Base-by-base conservation (phyloP, 2,797 vertebrate species). In the Denticeps clupeoides region DNA sequence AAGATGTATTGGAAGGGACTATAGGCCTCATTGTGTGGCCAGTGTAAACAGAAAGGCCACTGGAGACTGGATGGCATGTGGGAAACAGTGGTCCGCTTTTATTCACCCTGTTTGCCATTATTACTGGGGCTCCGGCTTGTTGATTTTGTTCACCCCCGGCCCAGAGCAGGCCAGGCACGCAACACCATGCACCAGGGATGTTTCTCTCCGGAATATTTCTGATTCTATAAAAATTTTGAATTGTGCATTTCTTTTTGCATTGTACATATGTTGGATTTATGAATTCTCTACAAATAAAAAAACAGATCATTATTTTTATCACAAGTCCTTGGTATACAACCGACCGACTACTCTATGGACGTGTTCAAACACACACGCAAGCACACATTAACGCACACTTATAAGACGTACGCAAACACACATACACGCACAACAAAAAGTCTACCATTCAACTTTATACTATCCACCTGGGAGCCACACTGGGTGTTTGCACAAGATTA, bases 41-140 rank as follows among this genome's bases (percentile, higher is more conserved):
- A 87, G 85, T 86, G 88, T 92, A 91, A 96, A 95, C 91, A 92
- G 83, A 90, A 88, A 84, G 88, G 85, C 86, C 81, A 71, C 84
- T 82, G 79, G 82, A 84, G 85, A 87, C 81, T 84, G 85, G 78
- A 83, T 83, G 87, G 88, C 86, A 86, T 82, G 80, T 81, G 82
- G 83, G 81, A 83, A 82, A 66, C 75, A 61, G 55, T 70, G 80
- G 73, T 74, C 64, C 60, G 69, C 74, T 74, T 38, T 84, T 83
- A 81, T 80, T 78, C 81, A 78, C 64, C 71, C 22, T 70, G 49
- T 47, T 55, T 16, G 42, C 55, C 55, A 58, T 65, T 68, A 68
- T 68, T 45, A 47, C 46, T 8, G 61, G 59, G 55, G 56, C 58
- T 59, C 45, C 45, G 29, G 40, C 18, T 32, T 64, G 59, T 63